Evolutionary conservation across 2,888 invertebrate genomes (phyloP), one percentile per base, ranked within the genome.

Genomic region (Pyrrhia umbra): DNA sequence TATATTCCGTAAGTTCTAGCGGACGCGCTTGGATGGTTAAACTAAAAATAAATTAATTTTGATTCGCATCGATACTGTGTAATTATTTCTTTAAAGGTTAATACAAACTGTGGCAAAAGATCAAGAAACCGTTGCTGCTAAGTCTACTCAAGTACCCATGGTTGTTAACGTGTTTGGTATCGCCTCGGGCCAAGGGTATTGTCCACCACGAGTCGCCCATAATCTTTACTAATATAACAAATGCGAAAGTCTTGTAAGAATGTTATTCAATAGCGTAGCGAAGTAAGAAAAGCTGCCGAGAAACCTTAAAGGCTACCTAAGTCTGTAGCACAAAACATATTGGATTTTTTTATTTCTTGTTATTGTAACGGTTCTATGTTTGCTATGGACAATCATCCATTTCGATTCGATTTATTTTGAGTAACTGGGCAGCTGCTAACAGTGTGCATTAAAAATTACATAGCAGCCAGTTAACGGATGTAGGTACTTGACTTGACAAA

Each of bases 231-330:
- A 75, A 64, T 64, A 59, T 75, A 73, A 75, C 75, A 68, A 76
- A 73, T 73, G 76, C 76, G 71, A 76, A 75, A 70, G 76, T 73
- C 72, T 70, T 70, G 76, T 73, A 59, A 70, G 71, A 76, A 56
- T 47, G 76, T 72, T 72, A 76, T 71, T 73, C 47, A 60, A 71
- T 73, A 39, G 65, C 55, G 42, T 55, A 42, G 39, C 34, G 34
- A 59, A 47, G 54, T 50, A 47, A 47, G 55, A 45, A 43, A 52
- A 65, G 58, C 65, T 65, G 23, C 10, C 6, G 43, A 54, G 76
- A 64, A 70, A 62, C 64, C 75, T 37, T 69, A 57, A 54, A 69
- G 75, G 43, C 49, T 54, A 59, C 40, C 40, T 74, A 60, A 74
- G 69, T 67, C 59, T 73, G 47, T 43, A 34, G 43, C 25, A 9